Evolutionary conservation across 2,888 invertebrate genomes (phyloP).

Genomic region (Zaprionus obscuricornis): DNA sequence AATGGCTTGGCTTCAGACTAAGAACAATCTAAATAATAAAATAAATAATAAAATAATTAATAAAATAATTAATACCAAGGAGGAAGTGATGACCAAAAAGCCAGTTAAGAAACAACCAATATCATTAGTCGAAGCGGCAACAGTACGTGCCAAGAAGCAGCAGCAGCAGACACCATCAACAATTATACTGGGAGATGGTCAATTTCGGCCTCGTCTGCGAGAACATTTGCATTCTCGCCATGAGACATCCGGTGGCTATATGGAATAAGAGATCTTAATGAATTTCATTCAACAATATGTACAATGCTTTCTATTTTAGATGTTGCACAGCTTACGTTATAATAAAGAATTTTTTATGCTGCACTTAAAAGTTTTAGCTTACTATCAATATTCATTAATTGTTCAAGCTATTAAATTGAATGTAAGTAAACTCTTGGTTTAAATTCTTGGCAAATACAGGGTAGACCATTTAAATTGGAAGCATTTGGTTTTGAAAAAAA

Average conservation of each 20-base stretch:
- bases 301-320: neutral
- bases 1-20: constrained; percentile 42
- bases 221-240: constrained; percentile 30
- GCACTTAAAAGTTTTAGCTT: too few relatives aligned
- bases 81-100: neutral
- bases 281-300: neutral
- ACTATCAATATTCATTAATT: too few relatives aligned
- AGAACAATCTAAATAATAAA: too few relatives aligned
- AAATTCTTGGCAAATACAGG: too few relatives aligned
- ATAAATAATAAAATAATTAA: too few relatives aligned
- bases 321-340: too few relatives aligned
- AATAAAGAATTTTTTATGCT: too few relatives aligned
- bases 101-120: constrained; percentile 62
- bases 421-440: too few relatives aligned
- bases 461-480: too few relatives aligned
- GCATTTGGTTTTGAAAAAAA: too few relatives aligned
- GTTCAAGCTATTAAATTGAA: too few relatives aligned
- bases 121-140: constrained; percentile 74
- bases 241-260: constrained; percentile 32
- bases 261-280: constrained; percentile 42
- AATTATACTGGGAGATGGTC: constrained; percentile 64
- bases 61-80: neutral
- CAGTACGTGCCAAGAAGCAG: constrained; percentile 64
- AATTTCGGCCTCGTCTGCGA: constrained; percentile 64
- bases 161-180: constrained; percentile 51